Conservation (phyloP, 2,888 invertebrate genomes). For the Leptogaster cylindrica region DNA sequence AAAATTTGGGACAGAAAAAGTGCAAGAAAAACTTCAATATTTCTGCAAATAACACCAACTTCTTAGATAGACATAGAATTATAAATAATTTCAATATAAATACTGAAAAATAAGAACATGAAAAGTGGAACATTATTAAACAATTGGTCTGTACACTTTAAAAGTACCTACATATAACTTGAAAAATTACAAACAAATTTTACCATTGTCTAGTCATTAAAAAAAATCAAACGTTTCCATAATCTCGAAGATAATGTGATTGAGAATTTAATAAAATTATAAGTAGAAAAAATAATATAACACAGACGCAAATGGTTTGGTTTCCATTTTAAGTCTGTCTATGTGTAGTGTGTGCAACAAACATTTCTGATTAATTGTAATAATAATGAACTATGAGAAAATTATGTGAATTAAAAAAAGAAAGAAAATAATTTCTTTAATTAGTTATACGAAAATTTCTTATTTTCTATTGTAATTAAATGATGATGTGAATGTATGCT, state of each 20-base stretch:
- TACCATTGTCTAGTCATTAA: background rate
- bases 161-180: too few species aligned
- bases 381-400: background rate
- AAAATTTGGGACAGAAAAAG: too few species aligned
- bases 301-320: background rate
- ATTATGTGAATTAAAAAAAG: slow-evolving; percentile 34
- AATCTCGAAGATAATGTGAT: slow-evolving; percentile 4
- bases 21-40: too few species aligned
- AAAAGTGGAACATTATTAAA: background rate
- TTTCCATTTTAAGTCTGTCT: too few species aligned
- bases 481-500: slow-evolving; percentile 36
- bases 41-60: slow-evolving; percentile 39
- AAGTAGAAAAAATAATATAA: background rate
- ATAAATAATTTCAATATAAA: slow-evolving; percentile 25
- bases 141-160: background rate
- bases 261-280: background rate
- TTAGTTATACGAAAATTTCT: slow-evolving; percentile 24
- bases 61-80: slow-evolving; percentile 42
- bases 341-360: too few species aligned
- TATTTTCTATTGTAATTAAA: slow-evolving; percentile 42
- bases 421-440: too few species aligned
- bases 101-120: background rate
- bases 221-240: background rate
- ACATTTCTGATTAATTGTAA: background rate
- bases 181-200: background rate